Base-by-base conservation (phyloP, 2,888 invertebrate species). In the Flexamia atlantica region DNA sequence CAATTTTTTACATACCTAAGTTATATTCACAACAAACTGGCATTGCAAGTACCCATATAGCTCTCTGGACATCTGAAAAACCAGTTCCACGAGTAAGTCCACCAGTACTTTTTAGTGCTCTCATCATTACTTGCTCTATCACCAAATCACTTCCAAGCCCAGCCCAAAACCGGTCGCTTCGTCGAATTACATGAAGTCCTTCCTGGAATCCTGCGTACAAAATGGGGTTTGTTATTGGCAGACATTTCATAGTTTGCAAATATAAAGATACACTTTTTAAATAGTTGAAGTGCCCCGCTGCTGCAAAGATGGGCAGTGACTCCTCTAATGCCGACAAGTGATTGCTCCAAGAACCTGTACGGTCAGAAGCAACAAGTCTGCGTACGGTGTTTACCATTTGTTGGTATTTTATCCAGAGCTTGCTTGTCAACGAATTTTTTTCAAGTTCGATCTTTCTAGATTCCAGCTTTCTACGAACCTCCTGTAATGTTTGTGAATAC, bases 81-180 rank as follows among this genome's bases (percentile, higher is more conserved):
- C 57, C 57, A 57, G 7, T 57, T 57, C 57, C 57, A 57, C 57
- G 57, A 20, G 57, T 57, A 9, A 57, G 57, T 9, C 57, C 57
- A 20, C 57, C 57, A 9, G 57, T 57, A 57, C 3, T 57, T 57
- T 57, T 57, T 57, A 57, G 20, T 2, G 57, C 3, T 57, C 57
- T 57, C 57, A 57, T 57, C 57, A 57, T 1, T 3, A 57, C 57
- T 23, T 57, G 57, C 20, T 57, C 57, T 1, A 57, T 57, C 1
- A 57, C 57, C 12, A 57, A 12, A 20, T 57, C 57, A 57, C 23
- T 3, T 57, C 57, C 57, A 1, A 57, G 12, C 3, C 57, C 57
- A 57, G 57, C 3, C 57, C 57, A 57, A 57, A 12, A 12, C 12
- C 7, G 3, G 3, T 20, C 12, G 1, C 7, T 9, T 57, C 57